Percentiles rank a stretch among this genome's conserved stretches.
These are phyloP conservation scores for Trimorus sp. DNA, from an alignment of 2,888 invertebrate species.

Conservation along the genomic window DNA sequence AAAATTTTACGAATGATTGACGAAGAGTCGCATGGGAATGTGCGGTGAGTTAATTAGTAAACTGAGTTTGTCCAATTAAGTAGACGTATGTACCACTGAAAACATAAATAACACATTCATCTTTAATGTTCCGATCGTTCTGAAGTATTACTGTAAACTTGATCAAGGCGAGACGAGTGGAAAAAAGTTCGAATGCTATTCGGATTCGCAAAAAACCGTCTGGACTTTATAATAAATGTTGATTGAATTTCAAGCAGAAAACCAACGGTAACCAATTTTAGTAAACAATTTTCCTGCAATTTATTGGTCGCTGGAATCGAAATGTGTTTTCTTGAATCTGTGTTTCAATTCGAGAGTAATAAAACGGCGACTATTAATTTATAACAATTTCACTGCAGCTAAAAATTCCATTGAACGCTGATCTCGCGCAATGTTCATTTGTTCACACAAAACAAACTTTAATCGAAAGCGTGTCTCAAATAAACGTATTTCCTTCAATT, in stretches of 20 bases:
- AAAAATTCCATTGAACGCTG: constrained; percentile 14
- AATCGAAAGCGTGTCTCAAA: constrained; percentile 40
- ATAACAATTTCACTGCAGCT: constrained; percentile 25
- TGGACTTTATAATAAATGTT: no score
- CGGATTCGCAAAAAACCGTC: no score
- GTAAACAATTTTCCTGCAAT: no score
- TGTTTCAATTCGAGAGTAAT: not conserved
- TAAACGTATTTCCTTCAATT: constrained; percentile 44
- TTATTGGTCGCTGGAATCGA: no score
- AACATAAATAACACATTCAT: not conserved
- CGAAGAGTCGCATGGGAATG: not conserved
- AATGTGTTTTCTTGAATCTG: not conserved
- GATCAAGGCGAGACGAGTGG: no score
- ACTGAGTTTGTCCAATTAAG: constrained; percentile 22
- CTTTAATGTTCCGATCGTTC: constrained; percentile 7
- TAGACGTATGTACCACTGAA: not conserved
- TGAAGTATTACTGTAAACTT: no score
- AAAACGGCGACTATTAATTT: constrained; percentile 3
- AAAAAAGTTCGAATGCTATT: not conserved
- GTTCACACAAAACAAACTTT: constrained; percentile 36
- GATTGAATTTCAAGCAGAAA: no score
- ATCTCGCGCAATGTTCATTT: constrained; percentile 30
- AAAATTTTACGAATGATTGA: constrained; percentile 6
- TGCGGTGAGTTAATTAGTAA: constrained; percentile 29
- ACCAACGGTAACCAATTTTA: no score